Conservation (phyloP, 2,113 vertebrate species). For the Prietella phreatophila region DNA sequence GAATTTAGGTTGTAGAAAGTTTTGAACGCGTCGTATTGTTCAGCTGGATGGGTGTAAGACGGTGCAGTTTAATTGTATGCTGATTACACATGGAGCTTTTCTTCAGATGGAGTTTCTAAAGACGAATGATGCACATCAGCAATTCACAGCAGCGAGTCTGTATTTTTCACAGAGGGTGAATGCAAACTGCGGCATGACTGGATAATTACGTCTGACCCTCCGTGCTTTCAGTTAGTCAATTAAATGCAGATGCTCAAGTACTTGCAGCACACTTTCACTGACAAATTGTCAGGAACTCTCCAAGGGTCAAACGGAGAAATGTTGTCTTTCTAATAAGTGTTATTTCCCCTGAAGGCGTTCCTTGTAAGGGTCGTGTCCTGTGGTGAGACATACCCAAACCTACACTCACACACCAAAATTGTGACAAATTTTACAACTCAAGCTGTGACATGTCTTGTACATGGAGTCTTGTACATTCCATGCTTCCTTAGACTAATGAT, state of each 20-base stretch:
- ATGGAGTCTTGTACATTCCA: conserved; percentile 14
- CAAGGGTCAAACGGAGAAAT: background rate
- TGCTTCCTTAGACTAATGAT: conserved; percentile 20
- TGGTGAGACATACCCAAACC: background rate
- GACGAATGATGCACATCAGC: background rate
- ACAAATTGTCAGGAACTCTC: background rate
- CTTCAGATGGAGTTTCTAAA: background rate
- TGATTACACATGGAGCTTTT: background rate
- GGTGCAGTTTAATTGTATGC: background rate
- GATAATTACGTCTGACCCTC: background rate
- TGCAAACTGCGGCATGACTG: background rate
- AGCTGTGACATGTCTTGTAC: conserved; percentile 23
- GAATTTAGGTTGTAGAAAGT: conserved; percentile 48
- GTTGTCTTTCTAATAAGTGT: background rate
- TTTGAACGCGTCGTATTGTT: conserved; percentile 47
- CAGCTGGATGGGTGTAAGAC: background rate
- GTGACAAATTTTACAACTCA: conserved; percentile 5
- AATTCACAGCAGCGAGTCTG: background rate
- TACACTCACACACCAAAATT: background rate
- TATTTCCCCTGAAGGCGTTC: background rate
- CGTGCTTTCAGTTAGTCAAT: background rate
- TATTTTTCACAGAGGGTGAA: background rate
- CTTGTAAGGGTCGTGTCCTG: background rate
- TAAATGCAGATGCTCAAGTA: background rate
- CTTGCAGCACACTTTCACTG: background rate